phyloP scores from a whole-genome alignment of 2,888 invertebrate genomes.

The Alsophila aescularia region DNA sequence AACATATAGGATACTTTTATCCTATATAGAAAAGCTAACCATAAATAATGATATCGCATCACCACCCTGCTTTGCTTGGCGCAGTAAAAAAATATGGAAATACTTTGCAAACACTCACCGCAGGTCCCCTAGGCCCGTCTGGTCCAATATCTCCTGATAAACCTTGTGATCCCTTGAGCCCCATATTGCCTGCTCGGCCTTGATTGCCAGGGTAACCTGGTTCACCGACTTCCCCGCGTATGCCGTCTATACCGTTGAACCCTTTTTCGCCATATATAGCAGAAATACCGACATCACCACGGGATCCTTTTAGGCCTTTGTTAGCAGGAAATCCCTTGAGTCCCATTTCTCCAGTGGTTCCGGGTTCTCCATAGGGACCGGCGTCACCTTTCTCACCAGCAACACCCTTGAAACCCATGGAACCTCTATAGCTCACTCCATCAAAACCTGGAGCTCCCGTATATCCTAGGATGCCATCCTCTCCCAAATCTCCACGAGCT shows the following conservation, averaged over 20 bases:
- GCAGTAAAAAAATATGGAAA: not conserved
- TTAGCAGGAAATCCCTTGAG: slow-evolving; percentile 86
- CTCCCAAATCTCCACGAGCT: slow-evolving; percentile 63
- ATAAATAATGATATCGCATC: no score
- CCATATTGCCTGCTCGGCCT: slow-evolving; percentile 79
- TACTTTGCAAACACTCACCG: slow-evolving; percentile 61
- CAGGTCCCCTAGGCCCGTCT: slow-evolving; percentile 82
- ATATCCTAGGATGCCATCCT: slow-evolving; percentile 62
- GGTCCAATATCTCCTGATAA: slow-evolving; percentile 84
- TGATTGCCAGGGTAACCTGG: slow-evolving; percentile 84
- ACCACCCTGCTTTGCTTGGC: no score
- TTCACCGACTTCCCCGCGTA: slow-evolving; percentile 83
- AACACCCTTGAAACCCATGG: slow-evolving; percentile 86
- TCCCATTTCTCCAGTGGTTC: slow-evolving; percentile 79
- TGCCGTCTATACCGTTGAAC: slow-evolving; percentile 64
- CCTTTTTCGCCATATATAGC: slow-evolving; percentile 71
- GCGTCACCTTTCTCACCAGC: slow-evolving; percentile 86
- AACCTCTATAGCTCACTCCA: slow-evolving; percentile 66
- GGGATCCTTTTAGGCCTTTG: slow-evolving; percentile 81
- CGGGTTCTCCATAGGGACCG: slow-evolving; percentile 86
- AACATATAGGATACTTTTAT: no score
- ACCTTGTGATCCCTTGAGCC: slow-evolving; percentile 72
- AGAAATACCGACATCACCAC: slow-evolving; percentile 79
- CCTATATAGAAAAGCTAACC: no score
- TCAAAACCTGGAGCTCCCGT: slow-evolving; percentile 65